Base-by-base conservation (phyloP, 2,888 invertebrate species). In the Limnephilus auricula region DNA sequence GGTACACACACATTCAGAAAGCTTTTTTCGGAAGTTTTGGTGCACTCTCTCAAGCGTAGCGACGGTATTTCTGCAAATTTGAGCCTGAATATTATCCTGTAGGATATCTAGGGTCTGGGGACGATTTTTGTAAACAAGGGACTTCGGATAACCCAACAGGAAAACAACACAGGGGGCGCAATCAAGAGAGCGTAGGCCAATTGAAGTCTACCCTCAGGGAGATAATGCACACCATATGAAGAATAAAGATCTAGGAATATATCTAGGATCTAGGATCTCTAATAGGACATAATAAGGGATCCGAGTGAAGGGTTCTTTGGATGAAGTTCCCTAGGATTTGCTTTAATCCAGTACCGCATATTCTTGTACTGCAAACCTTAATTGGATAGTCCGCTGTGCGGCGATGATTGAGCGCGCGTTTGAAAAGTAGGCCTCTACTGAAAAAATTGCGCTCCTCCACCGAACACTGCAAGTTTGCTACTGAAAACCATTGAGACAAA, bases 71-170 rank as follows among this genome's bases (percentile, higher is more conserved):
- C 5, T 34, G 34, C 3, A 2, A 34, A 40, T 12, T 40, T 0
- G 40, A 40, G 79, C n/a, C 79, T n/a, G 1, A 79, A 79, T 79
- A 79, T 79, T 79, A n/a, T 4, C 37, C 37, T 37, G 79, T n/a
- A n/a, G 79, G 30, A n/a, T 79, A n/a, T 79, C 79, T n/a, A 79
- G n/a, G 79, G 79, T 79, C 79, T 79, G n/a, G 79, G n/a, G 79
- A 15, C 79, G 79, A n/a, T 18, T 79, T 25, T 30, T 79, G 79
- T 79, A 79, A 79, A 18, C 79, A 30, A 79, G 79, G n/a, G 25
- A 30, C 40, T 40, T 79, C n/a, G 3, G 78, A 9, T 78, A 78
- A 78, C 78, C 78, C n/a, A 2, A 78, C 78, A 78, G 78, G 78
- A 6, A 78, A 6, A 6, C 78, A 5, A 78, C 3, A 78, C 9